Conservation (phyloP, 1,140 invertebrate species). For the Drosophila eugracilis region DNA sequence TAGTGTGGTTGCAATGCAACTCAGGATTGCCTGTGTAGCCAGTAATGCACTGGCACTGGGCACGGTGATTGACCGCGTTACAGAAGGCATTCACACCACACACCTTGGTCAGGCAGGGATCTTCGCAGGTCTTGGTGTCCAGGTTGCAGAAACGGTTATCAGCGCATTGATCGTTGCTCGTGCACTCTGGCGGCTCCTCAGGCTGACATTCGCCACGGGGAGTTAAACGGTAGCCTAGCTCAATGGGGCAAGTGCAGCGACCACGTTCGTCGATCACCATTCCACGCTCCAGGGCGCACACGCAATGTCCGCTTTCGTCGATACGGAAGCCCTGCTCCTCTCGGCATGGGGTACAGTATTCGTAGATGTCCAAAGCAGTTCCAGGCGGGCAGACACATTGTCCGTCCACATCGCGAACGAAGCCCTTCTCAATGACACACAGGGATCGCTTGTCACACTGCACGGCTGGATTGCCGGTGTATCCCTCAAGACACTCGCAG, state of each 20-base stretch:
- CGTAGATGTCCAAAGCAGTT: conserved; percentile 90
- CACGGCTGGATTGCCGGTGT: conserved; percentile 92
- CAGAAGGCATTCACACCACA: conserved; percentile 93
- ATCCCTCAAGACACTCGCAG: conserved; percentile 94
- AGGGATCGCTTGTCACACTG: conserved; percentile 90
- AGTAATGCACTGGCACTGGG: conserved; percentile 91
- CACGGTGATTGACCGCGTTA: conserved; percentile 91
- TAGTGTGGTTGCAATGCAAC: conserved; percentile 88
- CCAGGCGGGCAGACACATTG: conserved; percentile 91
- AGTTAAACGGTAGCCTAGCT: conserved; percentile 89
- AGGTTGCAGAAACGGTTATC: conserved; percentile 90
- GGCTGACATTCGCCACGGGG: conserved; percentile 88
- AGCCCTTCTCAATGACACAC: conserved; percentile 90
- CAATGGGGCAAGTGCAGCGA: conserved; percentile 91
- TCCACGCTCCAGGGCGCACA: conserved; percentile 91
- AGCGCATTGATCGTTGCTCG: conserved; percentile 90
- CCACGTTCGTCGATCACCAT: conserved; percentile 90
- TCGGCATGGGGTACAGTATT: conserved; percentile 91
- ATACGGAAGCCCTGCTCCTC: conserved; percentile 90
- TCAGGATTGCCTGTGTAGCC: conserved; percentile 94
- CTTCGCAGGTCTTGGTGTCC: conserved; percentile 89
- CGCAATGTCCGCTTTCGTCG: conserved; percentile 91
- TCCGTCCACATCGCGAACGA: conserved; percentile 88
- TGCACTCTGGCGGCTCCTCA: conserved; percentile 88
- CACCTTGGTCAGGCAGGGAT: conserved; percentile 89